Conservation (phyloP, 92 coral and sea anemone species). For the Heteractis magnifica region DNA sequence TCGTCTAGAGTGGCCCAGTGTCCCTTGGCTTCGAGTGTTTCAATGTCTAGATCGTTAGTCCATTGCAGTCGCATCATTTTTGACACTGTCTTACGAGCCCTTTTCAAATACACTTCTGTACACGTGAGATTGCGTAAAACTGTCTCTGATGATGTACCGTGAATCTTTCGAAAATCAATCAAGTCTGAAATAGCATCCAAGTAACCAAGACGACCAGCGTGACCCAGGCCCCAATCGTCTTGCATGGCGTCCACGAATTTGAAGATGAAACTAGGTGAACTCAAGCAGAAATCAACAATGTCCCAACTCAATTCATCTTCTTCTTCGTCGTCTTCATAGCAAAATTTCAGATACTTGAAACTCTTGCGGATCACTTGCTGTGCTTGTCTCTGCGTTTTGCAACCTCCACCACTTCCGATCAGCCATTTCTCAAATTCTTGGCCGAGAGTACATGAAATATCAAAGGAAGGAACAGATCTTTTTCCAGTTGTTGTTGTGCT, state of each 20-base stretch:
- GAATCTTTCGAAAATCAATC: too few species aligned
- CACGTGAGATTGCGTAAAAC: too few species aligned
- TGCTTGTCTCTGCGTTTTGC: constrained; percentile 19
- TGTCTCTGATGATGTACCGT: too few species aligned
- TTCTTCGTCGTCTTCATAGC: constrained; percentile 46
- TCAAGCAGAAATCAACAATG: constrained; percentile 27
- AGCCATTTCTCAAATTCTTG: constrained; percentile 32
- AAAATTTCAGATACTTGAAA: constrained; percentile 44
- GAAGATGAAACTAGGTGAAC: constrained; percentile 29
- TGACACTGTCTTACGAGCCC: too few species aligned
- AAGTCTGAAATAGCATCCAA: too few species aligned
- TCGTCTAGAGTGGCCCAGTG: too few species aligned
- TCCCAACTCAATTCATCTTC: constrained; percentile 1
- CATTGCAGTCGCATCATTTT: too few species aligned
- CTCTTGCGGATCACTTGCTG: too few species aligned
- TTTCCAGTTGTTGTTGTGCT: not conserved
- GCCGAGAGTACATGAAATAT: constrained; percentile 11
- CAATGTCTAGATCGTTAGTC: too few species aligned
- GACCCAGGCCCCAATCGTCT: too few species aligned
- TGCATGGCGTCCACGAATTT: constrained; percentile 27
- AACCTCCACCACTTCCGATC: constrained; percentile 40
- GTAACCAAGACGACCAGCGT: constrained; percentile 25
- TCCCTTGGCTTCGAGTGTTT: too few species aligned
- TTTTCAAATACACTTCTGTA: too few species aligned
- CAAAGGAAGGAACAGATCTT: constrained; percentile 17